A percentile compares a stretch with the other conserved stretches of the same genome.
phyloP scores from a whole-genome alignment of 2,888 invertebrate species.

The Eilema depressum region DNA sequence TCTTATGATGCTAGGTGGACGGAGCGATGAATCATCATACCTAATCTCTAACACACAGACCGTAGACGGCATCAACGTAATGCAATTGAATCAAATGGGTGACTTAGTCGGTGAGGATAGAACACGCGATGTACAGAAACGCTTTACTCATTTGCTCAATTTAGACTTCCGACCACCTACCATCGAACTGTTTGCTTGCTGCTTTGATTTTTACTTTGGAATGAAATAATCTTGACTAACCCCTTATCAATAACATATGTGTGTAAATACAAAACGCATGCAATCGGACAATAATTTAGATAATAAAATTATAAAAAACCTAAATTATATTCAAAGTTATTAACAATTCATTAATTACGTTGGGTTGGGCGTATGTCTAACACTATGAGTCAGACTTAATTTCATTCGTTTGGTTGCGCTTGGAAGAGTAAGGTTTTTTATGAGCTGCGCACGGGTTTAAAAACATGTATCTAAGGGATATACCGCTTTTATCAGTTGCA shows the following conservation, averaged over 20 bases:
- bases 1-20: conserved; percentile 83
- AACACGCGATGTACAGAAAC: conserved; percentile 54
- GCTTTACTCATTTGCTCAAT: conserved; percentile 68
- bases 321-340: no score
- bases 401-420: not conserved
- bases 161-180: conserved; percentile 83
- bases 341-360: not conserved
- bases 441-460: not conserved
- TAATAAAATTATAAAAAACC: not conserved
- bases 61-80: conserved; percentile 75
- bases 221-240: conserved; percentile 19
- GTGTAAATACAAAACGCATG: not conserved
- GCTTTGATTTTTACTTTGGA: conserved; percentile 48
- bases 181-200: conserved; percentile 66
- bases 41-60: conserved; percentile 66
- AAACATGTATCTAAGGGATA: not conserved
- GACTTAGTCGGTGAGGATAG: conserved; percentile 80
- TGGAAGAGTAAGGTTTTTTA: not conserved
- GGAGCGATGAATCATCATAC: conserved; percentile 73
- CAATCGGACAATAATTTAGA: not conserved
- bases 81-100: conserved; percentile 82
- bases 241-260: conserved; percentile 21
- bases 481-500: not conserved
- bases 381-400: not conserved
- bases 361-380: not conserved